Evolutionary conservation across 1,140 invertebrate species (phyloP).

Genomic region (Hyles vespertilio): DNA sequence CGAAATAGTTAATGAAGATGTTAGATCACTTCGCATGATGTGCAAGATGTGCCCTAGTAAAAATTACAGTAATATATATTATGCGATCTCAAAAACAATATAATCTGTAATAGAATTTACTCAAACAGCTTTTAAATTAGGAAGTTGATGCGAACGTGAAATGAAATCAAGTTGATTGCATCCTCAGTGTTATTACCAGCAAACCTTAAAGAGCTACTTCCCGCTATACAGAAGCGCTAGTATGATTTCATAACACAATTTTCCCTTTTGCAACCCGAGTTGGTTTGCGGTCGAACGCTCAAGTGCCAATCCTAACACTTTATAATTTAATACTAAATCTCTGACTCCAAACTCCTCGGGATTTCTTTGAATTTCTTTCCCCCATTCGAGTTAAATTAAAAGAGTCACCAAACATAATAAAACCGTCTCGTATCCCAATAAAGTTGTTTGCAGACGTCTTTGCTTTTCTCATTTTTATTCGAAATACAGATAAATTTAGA

Average conservation of each 20-base stretch:
- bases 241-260: constrained; percentile 67
- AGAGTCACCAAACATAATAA: background rate
- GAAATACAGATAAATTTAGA: background rate
- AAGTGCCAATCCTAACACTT: constrained; percentile 34
- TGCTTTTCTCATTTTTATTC: background rate
- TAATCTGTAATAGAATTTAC: background rate
- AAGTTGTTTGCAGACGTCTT: constrained; percentile 1
- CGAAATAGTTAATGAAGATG: background rate
- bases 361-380: background rate
- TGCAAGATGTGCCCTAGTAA: too few species aligned
- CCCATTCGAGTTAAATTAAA: background rate
- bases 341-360: background rate
- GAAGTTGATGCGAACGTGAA: constrained; percentile 15
- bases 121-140: background rate
- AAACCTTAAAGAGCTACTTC: constrained; percentile 52
- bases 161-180: constrained; percentile 21
- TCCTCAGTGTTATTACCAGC: constrained; percentile 49
- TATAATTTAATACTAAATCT: constrained; percentile 37
- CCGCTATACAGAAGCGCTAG: constrained; percentile 52
- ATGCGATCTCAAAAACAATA: too few species aligned
- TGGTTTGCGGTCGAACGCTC: constrained; percentile 30
- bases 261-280: constrained; percentile 56
- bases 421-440: background rate
- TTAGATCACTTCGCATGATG: too few species aligned
- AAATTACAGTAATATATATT: too few species aligned